Base-by-base conservation (phyloP, 2,888 invertebrate species). In the Odontocolon sp. region DNA sequence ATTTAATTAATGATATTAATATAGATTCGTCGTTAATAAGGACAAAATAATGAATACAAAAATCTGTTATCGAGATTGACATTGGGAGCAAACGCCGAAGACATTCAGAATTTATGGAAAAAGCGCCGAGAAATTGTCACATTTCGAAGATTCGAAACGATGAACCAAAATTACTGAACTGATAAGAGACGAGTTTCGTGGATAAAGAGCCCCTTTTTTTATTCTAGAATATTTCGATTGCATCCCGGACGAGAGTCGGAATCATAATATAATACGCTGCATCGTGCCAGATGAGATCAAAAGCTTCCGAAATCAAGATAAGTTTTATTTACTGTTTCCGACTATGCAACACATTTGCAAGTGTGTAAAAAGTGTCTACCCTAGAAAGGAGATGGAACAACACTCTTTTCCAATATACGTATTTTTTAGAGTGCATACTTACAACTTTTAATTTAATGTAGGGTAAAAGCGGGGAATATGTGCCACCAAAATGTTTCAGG, bases 161-260 rank as follows among this genome's bases (percentile, higher is more conserved):
- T 38, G 31, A 31, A 36, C 14, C 50, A 38, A 40, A 23, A 42
- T 28, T 56, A 23, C 36, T 21, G 45, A 28, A 28, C 61, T 77
- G 67, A 72, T 67, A 77, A 77, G 63, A 56, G 33, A 38, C 33
- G 38, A 61, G 38, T 26, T 52, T 64, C n/a, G n/a, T n/a, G n/a
- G n/a, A n/a, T 47, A 56, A 45, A n/a, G 28, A 45, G 16, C 6
- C 8, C 31, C 33, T 36, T 42, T n/a, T 45, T 42, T 61, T 21
- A 18, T 47, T 14, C 9, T 61, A 63, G 47, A 38, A 63, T 59
- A 33, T 36, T 50, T 50, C 42, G 61, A 56, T 36, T 33, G 16
- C 54, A 14, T 45, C 11, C 3, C 67, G 54, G 14, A 16, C 18
- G 50, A 26, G 31, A 69, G 28, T 63, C 23, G n/a, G 23, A 50